These are phyloP conservation scores for Zaprionus vittiger DNA, from an alignment of 1,140 invertebrate genomes.

Conservation along the genomic window DNA sequence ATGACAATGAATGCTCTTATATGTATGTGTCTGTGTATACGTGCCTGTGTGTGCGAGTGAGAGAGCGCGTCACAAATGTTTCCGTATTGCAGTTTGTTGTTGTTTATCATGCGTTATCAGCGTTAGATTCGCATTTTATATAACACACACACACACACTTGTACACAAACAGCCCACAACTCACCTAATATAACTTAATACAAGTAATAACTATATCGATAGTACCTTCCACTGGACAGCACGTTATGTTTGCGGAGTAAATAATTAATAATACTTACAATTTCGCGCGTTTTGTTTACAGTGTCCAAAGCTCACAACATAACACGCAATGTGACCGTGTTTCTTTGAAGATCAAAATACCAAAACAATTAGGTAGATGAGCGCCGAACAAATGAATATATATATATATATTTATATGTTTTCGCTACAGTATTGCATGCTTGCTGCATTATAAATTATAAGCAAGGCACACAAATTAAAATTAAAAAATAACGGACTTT, in stretches of 20 bases:
- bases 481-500: too few species aligned
- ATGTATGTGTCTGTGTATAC: neutral
- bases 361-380: neutral
- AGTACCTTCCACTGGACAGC: neutral
- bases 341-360: neutral
- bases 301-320: slow-evolving; percentile 32
- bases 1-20: slow-evolving; percentile 42
- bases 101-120: slow-evolving; percentile 63
- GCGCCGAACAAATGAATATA: neutral
- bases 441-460: too few species aligned
- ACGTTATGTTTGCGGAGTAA: neutral
- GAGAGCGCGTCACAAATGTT: slow-evolving; percentile 24
- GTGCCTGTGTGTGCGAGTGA: slow-evolving; percentile 5
- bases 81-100: slow-evolving; percentile 51
- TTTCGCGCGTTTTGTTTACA: slow-evolving; percentile 32
- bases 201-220: neutral
- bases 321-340: slow-evolving; percentile 21
- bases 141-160: slow-evolving; percentile 37
- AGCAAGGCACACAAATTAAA: too few species aligned
- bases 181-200: neutral
- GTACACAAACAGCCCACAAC: neutral
- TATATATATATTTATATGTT: neutral
- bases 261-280: slow-evolving; percentile 33
- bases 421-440: neutral
- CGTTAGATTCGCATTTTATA: slow-evolving; percentile 47